Conservation (phyloP, 2,797 vertebrate genomes). For the Melanogrammus aeglefinus region DNA sequence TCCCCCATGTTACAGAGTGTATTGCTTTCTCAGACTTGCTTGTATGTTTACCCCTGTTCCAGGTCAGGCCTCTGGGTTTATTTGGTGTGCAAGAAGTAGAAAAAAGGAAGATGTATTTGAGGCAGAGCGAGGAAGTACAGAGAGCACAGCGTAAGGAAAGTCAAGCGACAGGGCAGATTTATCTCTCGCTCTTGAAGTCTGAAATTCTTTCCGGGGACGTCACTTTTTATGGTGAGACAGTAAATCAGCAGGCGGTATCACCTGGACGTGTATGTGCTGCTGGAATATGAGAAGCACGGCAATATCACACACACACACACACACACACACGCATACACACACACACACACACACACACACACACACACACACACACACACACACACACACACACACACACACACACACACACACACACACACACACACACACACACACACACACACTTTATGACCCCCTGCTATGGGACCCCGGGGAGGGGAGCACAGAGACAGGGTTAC, state of each 20-base stretch:
- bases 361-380: constrained; percentile 34
- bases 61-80: background rate
- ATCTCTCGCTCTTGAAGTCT: constrained; percentile 27
- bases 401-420: constrained; percentile 32
- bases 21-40: background rate
- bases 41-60: background rate
- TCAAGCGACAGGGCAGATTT: constrained; percentile 23
- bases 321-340: constrained; percentile 34
- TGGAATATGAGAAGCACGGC: constrained; percentile 45
- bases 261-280: constrained; percentile 31
- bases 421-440: constrained; percentile 31
- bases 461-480: constrained; percentile 62
- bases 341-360: constrained; percentile 34
- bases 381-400: constrained; percentile 34
- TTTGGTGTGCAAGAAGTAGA: background rate
- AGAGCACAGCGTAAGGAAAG: background rate
- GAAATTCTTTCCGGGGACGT: constrained; percentile 26
- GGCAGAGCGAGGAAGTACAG: background rate
- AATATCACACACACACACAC: constrained; percentile 33
- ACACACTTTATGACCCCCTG: constrained; percentile 48
- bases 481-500: constrained; percentile 67
- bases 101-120: background rate
- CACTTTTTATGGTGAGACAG: constrained; percentile 38
- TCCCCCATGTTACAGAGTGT: background rate
- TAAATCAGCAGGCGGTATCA: constrained; percentile 50